These are phyloP conservation scores for Myopa testacea DNA, from an alignment of 2,888 invertebrate genomes.

Conservation along the genomic window DNA sequence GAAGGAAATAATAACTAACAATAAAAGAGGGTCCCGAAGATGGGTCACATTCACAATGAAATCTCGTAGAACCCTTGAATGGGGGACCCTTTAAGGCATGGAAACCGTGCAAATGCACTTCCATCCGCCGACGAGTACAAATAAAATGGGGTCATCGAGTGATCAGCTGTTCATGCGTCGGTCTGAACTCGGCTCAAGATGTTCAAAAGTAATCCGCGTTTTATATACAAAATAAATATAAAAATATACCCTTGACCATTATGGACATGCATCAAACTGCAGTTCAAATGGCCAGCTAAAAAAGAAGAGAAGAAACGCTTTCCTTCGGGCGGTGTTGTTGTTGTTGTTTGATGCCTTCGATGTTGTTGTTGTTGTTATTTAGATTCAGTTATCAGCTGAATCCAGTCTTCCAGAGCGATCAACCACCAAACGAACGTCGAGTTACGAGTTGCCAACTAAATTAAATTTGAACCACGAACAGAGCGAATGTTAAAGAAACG, in stretches of 20 bases:
- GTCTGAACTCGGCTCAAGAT: too few relatives aligned
- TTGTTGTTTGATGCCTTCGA: neutral
- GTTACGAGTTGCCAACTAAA: slow-evolving; percentile 14
- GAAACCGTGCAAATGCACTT: too few relatives aligned
- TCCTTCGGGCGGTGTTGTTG: neutral
- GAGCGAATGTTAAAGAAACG: slow-evolving; percentile 6
- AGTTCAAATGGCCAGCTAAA: neutral
- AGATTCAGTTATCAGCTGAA: slow-evolving; percentile 24
- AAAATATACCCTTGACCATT: neutral
- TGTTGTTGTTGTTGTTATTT: slow-evolving; percentile 11
- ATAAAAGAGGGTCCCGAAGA: too few relatives aligned
- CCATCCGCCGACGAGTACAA: too few relatives aligned
- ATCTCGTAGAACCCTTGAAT: too few relatives aligned
- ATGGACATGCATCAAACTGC: neutral
- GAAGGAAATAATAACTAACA: too few relatives aligned
- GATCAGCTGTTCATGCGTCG: too few relatives aligned
- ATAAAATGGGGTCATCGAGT: too few relatives aligned
- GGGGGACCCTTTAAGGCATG: too few relatives aligned
- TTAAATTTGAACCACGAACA: slow-evolving; percentile 13
- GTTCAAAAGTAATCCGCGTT: too few relatives aligned
- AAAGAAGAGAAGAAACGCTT: neutral
- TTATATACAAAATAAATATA: neutral
- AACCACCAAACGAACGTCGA: slow-evolving; percentile 13
- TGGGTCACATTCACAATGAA: too few relatives aligned
- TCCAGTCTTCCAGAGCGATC: slow-evolving; percentile 1